Evolutionary conservation across 2,888 invertebrate genomes (phyloP).

Genomic region (Orgyia antiqua): DNA sequence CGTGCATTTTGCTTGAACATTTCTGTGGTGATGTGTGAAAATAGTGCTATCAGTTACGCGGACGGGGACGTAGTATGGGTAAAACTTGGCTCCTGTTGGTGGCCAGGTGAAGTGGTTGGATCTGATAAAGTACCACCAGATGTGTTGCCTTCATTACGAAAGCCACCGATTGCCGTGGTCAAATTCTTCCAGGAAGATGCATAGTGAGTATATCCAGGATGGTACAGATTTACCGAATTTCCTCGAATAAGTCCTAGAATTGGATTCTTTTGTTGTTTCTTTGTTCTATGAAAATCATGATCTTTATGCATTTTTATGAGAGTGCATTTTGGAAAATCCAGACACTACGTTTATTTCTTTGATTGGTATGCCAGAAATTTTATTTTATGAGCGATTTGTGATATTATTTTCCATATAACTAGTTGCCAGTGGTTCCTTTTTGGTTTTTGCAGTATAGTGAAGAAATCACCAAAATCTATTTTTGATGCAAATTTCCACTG

Average conservation of each 20-base stretch:
- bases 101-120: conserved; percentile 89
- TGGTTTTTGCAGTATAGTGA: too few relatives aligned
- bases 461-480: too few relatives aligned
- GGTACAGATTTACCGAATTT: not conserved
- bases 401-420: too few relatives aligned
- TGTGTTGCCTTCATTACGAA: conserved; percentile 80
- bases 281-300: conserved; percentile 16
- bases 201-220: conserved; percentile 77
- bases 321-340: too few relatives aligned
- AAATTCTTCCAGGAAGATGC: conserved; percentile 91
- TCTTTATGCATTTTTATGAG: too few relatives aligned
- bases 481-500: too few relatives aligned
- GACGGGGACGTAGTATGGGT: conserved; percentile 92
- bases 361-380: too few relatives aligned
- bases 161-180: conserved; percentile 87
- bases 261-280: conserved; percentile 17
- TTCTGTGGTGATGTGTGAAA: conserved; percentile 82
- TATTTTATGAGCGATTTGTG: too few relatives aligned
- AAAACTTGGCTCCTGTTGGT: conserved; percentile 88
- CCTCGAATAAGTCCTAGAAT: not conserved
- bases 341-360: too few relatives aligned
- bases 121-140: conserved; percentile 82
- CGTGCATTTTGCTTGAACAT: conserved; percentile 63
- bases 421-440: too few relatives aligned
- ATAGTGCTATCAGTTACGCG: conserved; percentile 81